phyloP scores from a whole-genome alignment of 2,797 vertebrate genomes.

The Mormyrus proboscirostris region DNA sequence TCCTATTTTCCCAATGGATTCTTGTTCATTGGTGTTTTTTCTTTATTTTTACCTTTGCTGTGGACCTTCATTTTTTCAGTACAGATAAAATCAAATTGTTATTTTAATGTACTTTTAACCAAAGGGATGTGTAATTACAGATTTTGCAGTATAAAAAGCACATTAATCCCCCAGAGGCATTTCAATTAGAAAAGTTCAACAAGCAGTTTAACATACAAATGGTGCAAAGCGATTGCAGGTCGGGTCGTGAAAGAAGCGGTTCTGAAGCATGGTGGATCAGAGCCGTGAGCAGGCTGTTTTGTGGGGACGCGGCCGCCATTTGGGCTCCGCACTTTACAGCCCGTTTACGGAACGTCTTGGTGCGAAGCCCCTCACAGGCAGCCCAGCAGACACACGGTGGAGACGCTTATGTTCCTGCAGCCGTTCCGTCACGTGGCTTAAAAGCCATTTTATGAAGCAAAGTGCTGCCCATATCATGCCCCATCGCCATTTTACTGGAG shows the following conservation, averaged over 20 bases:
- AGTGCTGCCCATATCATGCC: not conserved
- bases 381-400: not conserved
- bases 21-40: not conserved
- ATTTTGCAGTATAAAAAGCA: slow-evolving; percentile 1
- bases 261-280: not conserved
- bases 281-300: not conserved
- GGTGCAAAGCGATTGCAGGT: not conserved
- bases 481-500: not conserved
- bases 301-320: not conserved
- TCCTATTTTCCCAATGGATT: not conserved
- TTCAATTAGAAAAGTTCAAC: not conserved
- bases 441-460: not conserved
- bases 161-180: not conserved
- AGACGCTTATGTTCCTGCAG: not conserved
- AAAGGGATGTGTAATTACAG: not conserved
- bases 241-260: not conserved
- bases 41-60: not conserved
- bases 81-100: slow-evolving; percentile 4
- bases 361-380: not conserved
- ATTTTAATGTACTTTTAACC: not conserved
- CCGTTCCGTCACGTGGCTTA: not conserved
- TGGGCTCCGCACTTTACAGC: not conserved
- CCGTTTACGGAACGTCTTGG: not conserved
- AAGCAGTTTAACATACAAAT: not conserved
- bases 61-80: not conserved